These are phyloP conservation scores for Protophormia terraenovae DNA, from an alignment of 2,888 invertebrate species.

Conservation along the genomic window DNA sequence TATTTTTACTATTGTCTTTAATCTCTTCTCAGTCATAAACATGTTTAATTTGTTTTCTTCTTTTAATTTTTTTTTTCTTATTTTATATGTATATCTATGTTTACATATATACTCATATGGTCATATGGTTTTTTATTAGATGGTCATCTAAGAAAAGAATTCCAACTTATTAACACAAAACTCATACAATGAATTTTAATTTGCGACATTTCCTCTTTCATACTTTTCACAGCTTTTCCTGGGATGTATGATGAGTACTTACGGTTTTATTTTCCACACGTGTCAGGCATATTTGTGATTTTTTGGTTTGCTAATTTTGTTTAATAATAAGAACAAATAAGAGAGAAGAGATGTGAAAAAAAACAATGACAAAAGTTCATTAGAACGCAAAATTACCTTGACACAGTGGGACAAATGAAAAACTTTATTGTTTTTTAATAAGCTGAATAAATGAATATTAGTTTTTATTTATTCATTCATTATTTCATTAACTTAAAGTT, in stretches of 20 bases:
- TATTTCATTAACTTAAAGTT: no score
- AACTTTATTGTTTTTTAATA: no score
- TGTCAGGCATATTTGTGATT: slow-evolving; percentile 30
- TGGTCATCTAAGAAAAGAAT: neutral
- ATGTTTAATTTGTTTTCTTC: slow-evolving; percentile 34
- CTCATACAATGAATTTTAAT: slow-evolving; percentile 58
- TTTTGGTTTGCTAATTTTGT: slow-evolving; percentile 28
- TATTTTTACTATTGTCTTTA: slow-evolving; percentile 1
- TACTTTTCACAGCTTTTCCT: neutral
- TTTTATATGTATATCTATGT: neutral
- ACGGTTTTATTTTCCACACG: slow-evolving; percentile 51
- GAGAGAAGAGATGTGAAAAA: neutral
- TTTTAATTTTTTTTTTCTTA: neutral
- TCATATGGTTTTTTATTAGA: neutral
- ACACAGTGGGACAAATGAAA: neutral
- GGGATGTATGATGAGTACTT: neutral
- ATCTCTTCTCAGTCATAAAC: slow-evolving; percentile 21
- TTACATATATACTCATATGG: neutral
- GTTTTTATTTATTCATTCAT: no score
- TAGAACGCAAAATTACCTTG: neutral
- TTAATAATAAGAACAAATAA: slow-evolving; percentile 11
- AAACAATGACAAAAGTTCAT: neutral
- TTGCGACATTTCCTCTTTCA: slow-evolving; percentile 34
- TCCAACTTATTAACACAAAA: slow-evolving; percentile 41
- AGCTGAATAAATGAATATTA: no score